phyloP scores from a whole-genome alignment of 23 tunicate genomes.

The Clavelina lepadiformis region DNA sequence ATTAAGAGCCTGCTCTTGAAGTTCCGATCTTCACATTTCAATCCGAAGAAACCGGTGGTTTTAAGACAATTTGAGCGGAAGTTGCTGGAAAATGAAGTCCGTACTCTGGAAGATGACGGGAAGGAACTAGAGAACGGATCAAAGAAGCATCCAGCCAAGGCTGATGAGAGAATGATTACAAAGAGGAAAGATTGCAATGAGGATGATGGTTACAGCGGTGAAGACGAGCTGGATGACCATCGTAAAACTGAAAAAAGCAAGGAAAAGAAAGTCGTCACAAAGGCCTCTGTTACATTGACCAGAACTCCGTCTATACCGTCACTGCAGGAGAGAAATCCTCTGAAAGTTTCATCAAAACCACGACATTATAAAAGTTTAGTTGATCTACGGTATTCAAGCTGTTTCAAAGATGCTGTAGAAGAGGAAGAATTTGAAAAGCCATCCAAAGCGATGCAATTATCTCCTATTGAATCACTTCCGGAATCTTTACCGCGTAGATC shows the following conservation, averaged over 20 bases:
- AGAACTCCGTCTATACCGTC: slow-evolving; percentile 7
- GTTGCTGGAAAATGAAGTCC: slow-evolving; percentile 69
- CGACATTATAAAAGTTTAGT: slow-evolving; percentile 34
- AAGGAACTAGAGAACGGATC: not conserved
- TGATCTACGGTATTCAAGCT: slow-evolving; percentile 24
- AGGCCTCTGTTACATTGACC: not conserved
- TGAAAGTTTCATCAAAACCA: slow-evolving; percentile 16
- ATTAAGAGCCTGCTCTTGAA: slow-evolving; percentile 55
- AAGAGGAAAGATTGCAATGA: slow-evolving; percentile 1
- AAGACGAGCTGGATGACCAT: slow-evolving; percentile 48
- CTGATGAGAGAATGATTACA: not conserved
- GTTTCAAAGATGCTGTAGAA: no score
- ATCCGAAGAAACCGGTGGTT: slow-evolving; percentile 58
- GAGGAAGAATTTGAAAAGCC: not conserved
- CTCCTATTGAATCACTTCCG: no score
- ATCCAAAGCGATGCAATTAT: not conserved
- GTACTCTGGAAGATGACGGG: slow-evolving; percentile 38
- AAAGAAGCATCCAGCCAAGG: not conserved
- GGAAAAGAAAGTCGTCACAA: slow-evolving; percentile 3
- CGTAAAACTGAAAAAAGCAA: not conserved
- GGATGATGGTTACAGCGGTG: slow-evolving; percentile 79
- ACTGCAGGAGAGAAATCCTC: not conserved
- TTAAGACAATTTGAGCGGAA: slow-evolving; percentile 70
- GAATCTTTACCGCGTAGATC: no score
- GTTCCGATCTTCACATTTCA: slow-evolving; percentile 44